Evolutionary conservation across 2,888 invertebrate species (phyloP), one percentile per base, ranked within the genome.

Genomic region (Tiliacea citrago): DNA sequence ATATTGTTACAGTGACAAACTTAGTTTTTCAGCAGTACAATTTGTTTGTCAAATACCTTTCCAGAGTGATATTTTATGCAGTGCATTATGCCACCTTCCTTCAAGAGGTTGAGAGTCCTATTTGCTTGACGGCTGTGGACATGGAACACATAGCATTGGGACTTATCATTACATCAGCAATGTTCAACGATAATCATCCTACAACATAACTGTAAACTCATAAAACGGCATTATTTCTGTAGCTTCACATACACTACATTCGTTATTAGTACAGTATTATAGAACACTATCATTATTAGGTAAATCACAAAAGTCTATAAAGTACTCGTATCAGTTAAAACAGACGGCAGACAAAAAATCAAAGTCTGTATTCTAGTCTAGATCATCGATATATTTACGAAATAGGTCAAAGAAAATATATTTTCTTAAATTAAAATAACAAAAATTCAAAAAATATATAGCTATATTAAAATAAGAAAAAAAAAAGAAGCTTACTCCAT

Each of bases 401-500:
- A 58, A n/a, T 35, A 47, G 5, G 5, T 18, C 5, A 39, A 29
- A 18, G 13, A 39, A 18, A 66, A 47, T 47, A 24, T 39, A 4
- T 73, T 75, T 63, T 49, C 2, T 24, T 13, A 35, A 24, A 68
- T 68, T 7, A 42, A 75, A 75, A 60, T 0, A 2, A n/a, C 12
- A 16, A n/a, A 29, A 21, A 29, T 4, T 6, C 7, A 4, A 39
- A 24, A 5, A 13, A 21, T 16, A 39, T 6, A 13, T 24, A 63
- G 24, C 13, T 49, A 16, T 49, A 66, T 35, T 18, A 66, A 0
- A 42, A 1, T 45, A 57, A 18, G 16, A 6, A 12, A 61, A 62
- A 63, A 75, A 35, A 16, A n/a, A n/a, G n/a, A n/a, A n/a, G n/a
- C n/a, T n/a, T n/a, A n/a, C n/a, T n/a, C n/a, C n/a, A n/a, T n/a